Conservation (phyloP, 2,797 vertebrate genomes). For the Gephyroberyx darwinii region DNA sequence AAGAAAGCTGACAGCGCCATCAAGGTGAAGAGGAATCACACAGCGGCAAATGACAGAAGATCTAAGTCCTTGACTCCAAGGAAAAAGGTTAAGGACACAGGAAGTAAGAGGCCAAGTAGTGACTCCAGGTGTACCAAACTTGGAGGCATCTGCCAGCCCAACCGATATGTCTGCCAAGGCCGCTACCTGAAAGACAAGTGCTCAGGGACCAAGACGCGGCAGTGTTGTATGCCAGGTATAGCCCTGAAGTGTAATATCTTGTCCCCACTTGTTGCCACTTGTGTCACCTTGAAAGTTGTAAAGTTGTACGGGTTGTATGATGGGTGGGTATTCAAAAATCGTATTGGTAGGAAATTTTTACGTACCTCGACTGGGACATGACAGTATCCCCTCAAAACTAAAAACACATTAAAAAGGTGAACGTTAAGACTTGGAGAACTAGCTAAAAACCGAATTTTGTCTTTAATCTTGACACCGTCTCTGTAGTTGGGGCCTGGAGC, state of each 20-base stretch:
- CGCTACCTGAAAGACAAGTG: constrained; percentile 67
- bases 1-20: constrained; percentile 21
- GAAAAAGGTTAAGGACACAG: constrained; percentile 44
- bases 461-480: neutral
- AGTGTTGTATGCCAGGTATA: constrained; percentile 71
- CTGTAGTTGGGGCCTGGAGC: constrained; percentile 60
- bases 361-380: neutral
- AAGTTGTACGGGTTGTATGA: too few relatives aligned
- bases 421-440: neutral
- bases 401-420: too few relatives aligned
- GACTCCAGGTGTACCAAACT: constrained; percentile 54
- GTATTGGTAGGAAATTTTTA: too few relatives aligned
- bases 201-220: constrained; percentile 20
- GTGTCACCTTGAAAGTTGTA: too few relatives aligned
- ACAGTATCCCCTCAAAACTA: too few relatives aligned
- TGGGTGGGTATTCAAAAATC: too few relatives aligned
- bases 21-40: constrained; percentile 44
- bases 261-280: too few relatives aligned
- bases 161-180: constrained; percentile 64
- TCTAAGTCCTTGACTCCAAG: neutral
- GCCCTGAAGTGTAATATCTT: neutral
- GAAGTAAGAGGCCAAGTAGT: constrained; percentile 22
- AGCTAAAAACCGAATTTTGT: neutral
- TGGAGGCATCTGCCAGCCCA: constrained; percentile 68
- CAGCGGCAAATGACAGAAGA: constrained; percentile 17